phyloP scores from a whole-genome alignment of 2,888 invertebrate genomes.

The Trichopria drosophilae region DNA sequence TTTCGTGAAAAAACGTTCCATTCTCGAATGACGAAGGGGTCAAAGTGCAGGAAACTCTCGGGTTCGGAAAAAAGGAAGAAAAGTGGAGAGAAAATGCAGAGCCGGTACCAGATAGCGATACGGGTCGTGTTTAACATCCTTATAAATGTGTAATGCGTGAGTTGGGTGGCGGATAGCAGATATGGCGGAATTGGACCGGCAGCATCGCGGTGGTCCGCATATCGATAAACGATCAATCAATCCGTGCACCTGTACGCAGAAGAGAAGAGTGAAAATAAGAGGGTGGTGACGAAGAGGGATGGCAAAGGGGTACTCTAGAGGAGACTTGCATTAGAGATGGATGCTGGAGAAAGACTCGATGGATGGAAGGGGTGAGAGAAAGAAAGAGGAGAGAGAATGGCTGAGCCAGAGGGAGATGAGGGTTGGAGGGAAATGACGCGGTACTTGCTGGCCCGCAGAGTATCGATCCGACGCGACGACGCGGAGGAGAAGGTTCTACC shows the following conservation, averaged over 20 bases:
- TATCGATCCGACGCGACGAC: conserved; percentile 56
- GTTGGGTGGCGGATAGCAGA: conserved; percentile 16
- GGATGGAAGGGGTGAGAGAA: conserved; percentile 23
- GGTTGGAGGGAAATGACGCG: too few species aligned
- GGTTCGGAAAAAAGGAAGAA: too few species aligned
- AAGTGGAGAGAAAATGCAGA: conserved; percentile 10
- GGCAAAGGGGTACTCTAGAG: neutral
- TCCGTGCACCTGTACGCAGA: conserved; percentile 46
- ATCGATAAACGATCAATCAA: conserved; percentile 57
- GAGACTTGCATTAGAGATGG: conserved; percentile 15
- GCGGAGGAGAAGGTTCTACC: conserved; percentile 31
- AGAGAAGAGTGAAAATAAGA: conserved; percentile 26
- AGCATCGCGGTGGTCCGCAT: conserved; percentile 38
- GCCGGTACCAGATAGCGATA: conserved; percentile 18
- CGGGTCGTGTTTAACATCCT: conserved; percentile 49
- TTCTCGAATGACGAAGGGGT: too few species aligned
- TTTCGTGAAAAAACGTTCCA: too few species aligned
- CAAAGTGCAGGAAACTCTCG: too few species aligned
- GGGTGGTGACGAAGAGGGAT: conserved; percentile 10
- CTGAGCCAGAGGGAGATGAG: conserved; percentile 9
- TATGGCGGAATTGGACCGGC: conserved; percentile 26
- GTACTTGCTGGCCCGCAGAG: conserved; percentile 53
- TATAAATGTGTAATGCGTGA: conserved; percentile 50
- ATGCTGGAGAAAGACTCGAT: conserved; percentile 15
- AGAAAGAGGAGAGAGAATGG: conserved; percentile 31